Evolutionary conservation across 2,113 vertebrate genomes (phyloP).

Genomic region (Prionailurus viverrinus): DNA sequence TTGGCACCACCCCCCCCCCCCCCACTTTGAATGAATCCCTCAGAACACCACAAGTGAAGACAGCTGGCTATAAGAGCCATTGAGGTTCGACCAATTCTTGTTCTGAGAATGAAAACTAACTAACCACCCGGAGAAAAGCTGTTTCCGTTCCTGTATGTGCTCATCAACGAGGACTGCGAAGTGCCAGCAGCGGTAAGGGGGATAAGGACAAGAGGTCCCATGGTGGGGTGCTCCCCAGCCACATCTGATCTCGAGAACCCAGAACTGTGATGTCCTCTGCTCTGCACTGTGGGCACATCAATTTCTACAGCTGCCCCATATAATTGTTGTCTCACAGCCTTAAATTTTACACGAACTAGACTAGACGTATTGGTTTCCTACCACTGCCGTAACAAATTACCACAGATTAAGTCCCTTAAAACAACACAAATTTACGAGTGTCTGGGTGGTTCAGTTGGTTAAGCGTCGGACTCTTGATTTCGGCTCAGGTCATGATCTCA

Average conservation of each 20-base stretch:
- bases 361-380: neutral
- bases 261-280: neutral
- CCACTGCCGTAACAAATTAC: neutral
- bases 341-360: neutral
- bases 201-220: neutral
- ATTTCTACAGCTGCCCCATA: neutral
- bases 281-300: neutral
- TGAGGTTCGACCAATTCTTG: neutral
- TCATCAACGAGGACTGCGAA: neutral
- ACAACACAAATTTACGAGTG: neutral
- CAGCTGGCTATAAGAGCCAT: neutral
- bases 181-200: neutral
- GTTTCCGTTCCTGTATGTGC: neutral
- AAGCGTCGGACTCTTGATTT: no score
- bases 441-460: no score
- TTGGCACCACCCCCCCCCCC: neutral
- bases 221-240: neutral
- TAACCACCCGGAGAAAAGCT: neutral
- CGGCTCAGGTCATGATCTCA: no score
- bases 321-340: neutral
- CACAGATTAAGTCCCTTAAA: slow-evolving; percentile 24
- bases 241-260: neutral
- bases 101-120: neutral
- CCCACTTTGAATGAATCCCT: neutral
- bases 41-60: neutral